phyloP scores from a whole-genome alignment of 2,113 vertebrate species.

The Bambusicola thoracicus region DNA sequence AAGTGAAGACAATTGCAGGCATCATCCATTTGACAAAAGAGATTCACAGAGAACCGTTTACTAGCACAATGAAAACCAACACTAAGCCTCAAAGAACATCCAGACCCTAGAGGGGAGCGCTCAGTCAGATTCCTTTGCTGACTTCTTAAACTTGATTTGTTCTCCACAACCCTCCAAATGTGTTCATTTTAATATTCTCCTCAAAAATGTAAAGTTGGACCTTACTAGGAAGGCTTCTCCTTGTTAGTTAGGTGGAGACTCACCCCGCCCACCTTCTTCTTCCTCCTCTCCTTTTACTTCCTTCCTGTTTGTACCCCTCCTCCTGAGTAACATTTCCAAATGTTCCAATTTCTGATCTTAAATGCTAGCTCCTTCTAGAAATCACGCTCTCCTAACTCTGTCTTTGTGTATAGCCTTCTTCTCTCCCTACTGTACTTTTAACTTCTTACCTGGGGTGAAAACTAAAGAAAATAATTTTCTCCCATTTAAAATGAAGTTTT shows the following conservation, averaged over 20 bases:
- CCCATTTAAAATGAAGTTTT: not conserved
- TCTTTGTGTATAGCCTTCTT: not conserved
- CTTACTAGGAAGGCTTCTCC: not conserved
- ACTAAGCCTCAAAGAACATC: not conserved
- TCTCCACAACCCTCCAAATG: not conserved
- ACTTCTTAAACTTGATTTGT: not conserved
- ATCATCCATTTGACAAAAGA: not conserved
- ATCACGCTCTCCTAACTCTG: not conserved
- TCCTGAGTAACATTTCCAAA: not conserved
- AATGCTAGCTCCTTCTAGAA: not conserved
- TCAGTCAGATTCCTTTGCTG: not conserved
- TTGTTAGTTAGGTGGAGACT: not conserved
- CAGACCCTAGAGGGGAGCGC: not conserved
- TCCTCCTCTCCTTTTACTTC: not conserved
- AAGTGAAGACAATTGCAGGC: not conserved
- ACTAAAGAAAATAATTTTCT: not conserved
- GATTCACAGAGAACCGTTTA: not conserved
- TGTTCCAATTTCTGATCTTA: not conserved
- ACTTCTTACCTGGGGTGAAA: not conserved
- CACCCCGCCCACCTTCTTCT: not conserved
- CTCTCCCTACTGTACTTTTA: not conserved
- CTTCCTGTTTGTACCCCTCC: not conserved
- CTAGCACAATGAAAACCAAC: not conserved
- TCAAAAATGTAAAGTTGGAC: not conserved
- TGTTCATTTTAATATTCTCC: not conserved